A percentile compares a stretch with the other conserved stretches of the same genome.
These are phyloP conservation scores for Daptonema setosum DNA, from an alignment of 2,888 invertebrate genomes.

Conservation along the genomic window DNA sequence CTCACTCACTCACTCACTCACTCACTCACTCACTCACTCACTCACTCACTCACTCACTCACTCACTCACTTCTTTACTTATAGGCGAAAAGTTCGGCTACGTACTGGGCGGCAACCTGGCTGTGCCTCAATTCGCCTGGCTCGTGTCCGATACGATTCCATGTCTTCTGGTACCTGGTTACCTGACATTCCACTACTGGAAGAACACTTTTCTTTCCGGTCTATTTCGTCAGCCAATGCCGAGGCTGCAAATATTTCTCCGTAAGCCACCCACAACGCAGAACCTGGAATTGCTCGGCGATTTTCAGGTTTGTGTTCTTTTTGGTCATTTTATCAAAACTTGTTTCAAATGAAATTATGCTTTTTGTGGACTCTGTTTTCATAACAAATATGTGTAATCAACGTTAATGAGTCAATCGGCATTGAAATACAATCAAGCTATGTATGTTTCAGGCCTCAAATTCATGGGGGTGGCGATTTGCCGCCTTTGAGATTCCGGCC, in stretches of 20 bases:
- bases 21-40: too few species aligned
- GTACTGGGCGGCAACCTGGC: not conserved
- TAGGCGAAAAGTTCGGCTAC: not conserved
- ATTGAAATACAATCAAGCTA: too few species aligned
- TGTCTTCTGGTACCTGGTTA: constrained; percentile 1
- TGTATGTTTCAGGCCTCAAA: not conserved
- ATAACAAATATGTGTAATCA: too few species aligned
- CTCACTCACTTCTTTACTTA: too few species aligned
- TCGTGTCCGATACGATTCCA: not conserved
- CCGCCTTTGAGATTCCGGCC: not conserved
- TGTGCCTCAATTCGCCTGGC: not conserved
- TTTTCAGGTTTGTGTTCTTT: too few species aligned
- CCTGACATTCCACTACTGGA: constrained; percentile 3
- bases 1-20: too few species aligned
- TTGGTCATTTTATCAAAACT: too few species aligned
- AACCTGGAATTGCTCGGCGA: not conserved
- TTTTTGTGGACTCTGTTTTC: too few species aligned
- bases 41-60: too few species aligned
- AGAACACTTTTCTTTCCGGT: constrained; percentile 4
- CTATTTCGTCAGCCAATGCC: not conserved
- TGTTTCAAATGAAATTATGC: too few species aligned
- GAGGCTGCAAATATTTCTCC: not conserved
- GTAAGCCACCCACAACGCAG: not conserved
- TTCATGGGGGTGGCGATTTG: constrained; percentile 1
- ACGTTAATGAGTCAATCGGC: too few species aligned